Evolutionary conservation across 2,888 invertebrate genomes (phyloP), one percentile per base, ranked within the genome.

Genomic region (Anarsia innoxiella): DNA sequence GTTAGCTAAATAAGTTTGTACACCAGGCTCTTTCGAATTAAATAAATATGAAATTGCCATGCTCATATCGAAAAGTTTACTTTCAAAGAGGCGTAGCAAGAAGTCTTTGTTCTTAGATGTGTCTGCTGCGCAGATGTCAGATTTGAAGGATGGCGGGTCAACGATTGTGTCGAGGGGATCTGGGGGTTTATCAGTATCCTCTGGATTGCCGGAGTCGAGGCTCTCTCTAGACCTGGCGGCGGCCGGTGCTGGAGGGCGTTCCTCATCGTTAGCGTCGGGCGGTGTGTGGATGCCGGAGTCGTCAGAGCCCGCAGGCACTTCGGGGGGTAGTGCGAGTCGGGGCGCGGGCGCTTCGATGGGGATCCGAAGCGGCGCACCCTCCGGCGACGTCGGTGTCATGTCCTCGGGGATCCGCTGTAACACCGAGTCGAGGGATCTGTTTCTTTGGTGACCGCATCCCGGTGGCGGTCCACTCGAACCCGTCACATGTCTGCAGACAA

Each of bases 31-130:
- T 83, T 99, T 98, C 26, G 98, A 97, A 74, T 97, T 97, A 78
- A 97, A 98, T 41, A 99, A 87, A 86, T 99, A 99, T 69, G 96
- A 95, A 66, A 99, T 95, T 47, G 99, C 99, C 89, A 99, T 97
- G 52, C 96, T 94, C 89, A 99, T 97, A 75, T 98, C 97, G 83
- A 99, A 84, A 59, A 97, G 90, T 83, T 96, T 96, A 58, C 98
- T 97, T 84, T 99, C 97, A 73, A 99, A 96, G 62, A 99, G 88
- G 60, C 99, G 87, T 53, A 97, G 87, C 42, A 95, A 84, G 75
- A 90, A 89, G 58, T 91, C 91, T 69, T 90, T 91, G 67, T 85
- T 70, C 64, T 72, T 70, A 48, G 83, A 66, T 36, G 79, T 63
- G 45, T 75, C 76, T n/a, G 72, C 63, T 23, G 69, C 66, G 41